Evolutionary conservation across 2,797 vertebrate species (phyloP).

Genomic region (Eospalax fontanierii): DNA sequence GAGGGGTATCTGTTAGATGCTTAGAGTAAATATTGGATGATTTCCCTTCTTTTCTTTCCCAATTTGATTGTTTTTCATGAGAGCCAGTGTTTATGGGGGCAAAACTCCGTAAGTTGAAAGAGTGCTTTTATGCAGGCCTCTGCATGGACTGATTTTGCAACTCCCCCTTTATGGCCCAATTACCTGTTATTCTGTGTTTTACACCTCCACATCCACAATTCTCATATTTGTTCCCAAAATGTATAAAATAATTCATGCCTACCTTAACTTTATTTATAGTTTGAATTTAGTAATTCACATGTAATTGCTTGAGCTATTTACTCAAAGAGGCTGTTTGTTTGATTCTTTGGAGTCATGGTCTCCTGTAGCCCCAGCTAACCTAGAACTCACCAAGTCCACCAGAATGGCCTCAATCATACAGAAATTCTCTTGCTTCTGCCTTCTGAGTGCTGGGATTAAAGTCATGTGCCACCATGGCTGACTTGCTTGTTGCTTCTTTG

Average conservation of each 20-base stretch:
- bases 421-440: too few relatives aligned
- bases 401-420: too few relatives aligned
- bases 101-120: neutral
- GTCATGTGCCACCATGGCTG: too few relatives aligned
- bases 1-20: neutral
- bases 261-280: neutral
- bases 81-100: neutral
- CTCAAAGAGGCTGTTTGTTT: neutral
- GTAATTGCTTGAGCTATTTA: slow-evolving; percentile 1
- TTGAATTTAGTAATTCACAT: slow-evolving; percentile 10
- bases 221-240: neutral
- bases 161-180: neutral
- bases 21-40: neutral
- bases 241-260: neutral
- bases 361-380: too few relatives aligned
- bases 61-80: slow-evolving; percentile 27
- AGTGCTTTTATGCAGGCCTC: neutral
- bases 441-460: too few relatives aligned
- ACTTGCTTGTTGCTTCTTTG: too few relatives aligned
- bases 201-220: neutral
- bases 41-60: neutral
- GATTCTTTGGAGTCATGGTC: too few relatives aligned
- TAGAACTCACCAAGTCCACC: too few relatives aligned
- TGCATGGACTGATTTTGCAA: neutral
- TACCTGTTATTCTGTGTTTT: neutral